A percentile compares a stretch with the other conserved stretches of the same genome.
phyloP scores from a whole-genome alignment of 2,888 invertebrate genomes.

The Orthonevra nobilis region DNA sequence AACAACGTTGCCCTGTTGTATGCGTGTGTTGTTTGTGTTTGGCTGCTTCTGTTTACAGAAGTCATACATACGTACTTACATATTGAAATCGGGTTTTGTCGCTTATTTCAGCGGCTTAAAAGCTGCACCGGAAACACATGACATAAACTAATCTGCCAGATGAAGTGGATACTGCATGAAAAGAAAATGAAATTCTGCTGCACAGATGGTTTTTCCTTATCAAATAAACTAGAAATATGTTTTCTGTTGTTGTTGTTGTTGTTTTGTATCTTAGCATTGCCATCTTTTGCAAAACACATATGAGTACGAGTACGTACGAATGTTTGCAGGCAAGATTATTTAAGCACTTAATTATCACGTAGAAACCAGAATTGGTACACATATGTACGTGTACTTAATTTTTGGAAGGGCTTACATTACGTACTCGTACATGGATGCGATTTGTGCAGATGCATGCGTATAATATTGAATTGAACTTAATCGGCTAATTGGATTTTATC shows the following conservation, averaged over 20 bases:
- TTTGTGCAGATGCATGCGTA: conserved; percentile 51
- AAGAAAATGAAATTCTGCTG: conserved; percentile 26
- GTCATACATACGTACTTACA: too few species aligned
- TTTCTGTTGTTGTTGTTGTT: conserved; percentile 10
- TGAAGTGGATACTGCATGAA: conserved; percentile 28
- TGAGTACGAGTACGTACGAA: too few species aligned
- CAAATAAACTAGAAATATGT: conserved; percentile 40
- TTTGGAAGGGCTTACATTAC: conserved; percentile 45
- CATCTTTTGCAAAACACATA: conserved; percentile 34
- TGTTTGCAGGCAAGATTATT: too few species aligned
- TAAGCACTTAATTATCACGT: conserved; percentile 62
- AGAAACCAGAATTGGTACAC: conserved; percentile 56
- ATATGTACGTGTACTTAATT: conserved; percentile 11
- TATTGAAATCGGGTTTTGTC: conserved; percentile 65
- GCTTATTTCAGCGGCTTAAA: conserved; percentile 57
- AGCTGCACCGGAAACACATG: conserved; percentile 61
- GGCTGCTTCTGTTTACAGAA: conserved; percentile 49
- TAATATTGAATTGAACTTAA: too few species aligned
- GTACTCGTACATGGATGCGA: too few species aligned
- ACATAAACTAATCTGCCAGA: conserved; percentile 59
- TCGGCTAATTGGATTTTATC: too few species aligned
- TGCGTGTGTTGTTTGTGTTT: not conserved
- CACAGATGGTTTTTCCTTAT: conserved; percentile 47
- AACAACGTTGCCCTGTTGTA: not conserved
- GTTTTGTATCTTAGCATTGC: conserved; percentile 25